Evolutionary conservation across 1,140 invertebrate genomes (phyloP).

Genomic region (Bilobella aurantiaca): DNA sequence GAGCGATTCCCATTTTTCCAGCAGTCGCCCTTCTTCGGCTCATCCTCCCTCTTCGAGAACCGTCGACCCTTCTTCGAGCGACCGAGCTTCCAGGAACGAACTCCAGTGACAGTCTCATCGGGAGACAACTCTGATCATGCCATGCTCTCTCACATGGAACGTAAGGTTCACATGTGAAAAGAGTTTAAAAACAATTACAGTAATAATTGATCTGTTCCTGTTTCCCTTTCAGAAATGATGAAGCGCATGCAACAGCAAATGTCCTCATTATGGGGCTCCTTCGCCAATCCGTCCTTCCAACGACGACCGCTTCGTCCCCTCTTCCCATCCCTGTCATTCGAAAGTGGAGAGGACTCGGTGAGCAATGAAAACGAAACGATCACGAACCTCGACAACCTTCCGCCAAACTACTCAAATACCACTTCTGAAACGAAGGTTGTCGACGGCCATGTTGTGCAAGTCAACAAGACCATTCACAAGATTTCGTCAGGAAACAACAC

Average conservation of each 20-base stretch:
- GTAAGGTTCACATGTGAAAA: constrained; percentile 7
- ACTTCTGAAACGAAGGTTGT: constrained; percentile 33
- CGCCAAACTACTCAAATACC: constrained; percentile 32
- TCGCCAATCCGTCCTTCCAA: constrained; percentile 16
- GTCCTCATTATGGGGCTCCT: constrained; percentile 23
- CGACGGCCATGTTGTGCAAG: constrained; percentile 31
- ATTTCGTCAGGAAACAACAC: constrained; percentile 30
- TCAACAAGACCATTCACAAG: constrained; percentile 34
- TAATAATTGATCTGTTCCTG: not conserved
- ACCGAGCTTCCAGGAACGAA: not conserved
- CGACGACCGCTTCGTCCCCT: constrained; percentile 15
- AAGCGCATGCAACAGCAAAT: constrained; percentile 32
- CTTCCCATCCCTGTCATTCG: constrained; percentile 10
- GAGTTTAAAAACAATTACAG: not conserved
- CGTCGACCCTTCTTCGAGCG: not conserved
- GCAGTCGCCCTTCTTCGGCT: constrained; percentile 16
- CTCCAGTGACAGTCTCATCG: not conserved
- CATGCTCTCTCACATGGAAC: constrained; percentile 21
- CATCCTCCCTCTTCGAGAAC: not conserved
- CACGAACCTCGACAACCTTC: constrained; percentile 17
- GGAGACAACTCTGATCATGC: not conserved
- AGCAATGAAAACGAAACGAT: constrained; percentile 4
- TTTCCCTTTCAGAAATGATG: constrained; percentile 27
- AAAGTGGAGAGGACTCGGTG: not conserved
- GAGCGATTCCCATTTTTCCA: constrained; percentile 24